Evolutionary conservation across 2,888 invertebrate species (phyloP).

Genomic region (Plagiodera versicolora): DNA sequence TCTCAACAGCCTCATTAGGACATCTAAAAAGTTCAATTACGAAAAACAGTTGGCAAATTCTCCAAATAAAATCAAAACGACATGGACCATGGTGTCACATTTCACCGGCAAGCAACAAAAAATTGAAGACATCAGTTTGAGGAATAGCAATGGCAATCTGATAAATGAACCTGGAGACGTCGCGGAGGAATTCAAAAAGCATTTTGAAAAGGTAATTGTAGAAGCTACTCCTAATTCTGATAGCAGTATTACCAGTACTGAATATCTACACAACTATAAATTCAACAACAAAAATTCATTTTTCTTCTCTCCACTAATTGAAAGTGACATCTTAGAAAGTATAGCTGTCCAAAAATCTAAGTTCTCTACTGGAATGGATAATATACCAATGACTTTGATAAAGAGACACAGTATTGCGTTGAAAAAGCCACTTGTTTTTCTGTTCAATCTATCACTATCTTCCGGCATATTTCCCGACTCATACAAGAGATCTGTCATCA

Average conservation of each 20-base stretch:
- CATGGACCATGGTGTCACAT: not conserved
- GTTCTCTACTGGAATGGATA: not conserved
- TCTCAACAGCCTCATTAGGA: not conserved
- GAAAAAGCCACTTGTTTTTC: not conserved
- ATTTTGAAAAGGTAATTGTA: not conserved
- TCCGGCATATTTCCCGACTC: not conserved
- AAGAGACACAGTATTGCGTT: not conserved
- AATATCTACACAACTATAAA: not conserved
- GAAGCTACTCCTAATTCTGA: not conserved
- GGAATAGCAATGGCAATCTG: not conserved
- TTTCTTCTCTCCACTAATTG: not conserved
- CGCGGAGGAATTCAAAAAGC: not conserved
- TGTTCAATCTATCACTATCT: not conserved
- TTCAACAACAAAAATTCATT: not conserved
- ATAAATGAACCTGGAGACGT: not conserved
- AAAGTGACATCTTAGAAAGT: not conserved
- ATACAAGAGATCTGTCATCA: not conserved
- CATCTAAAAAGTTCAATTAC: not conserved
- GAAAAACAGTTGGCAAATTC: not conserved
- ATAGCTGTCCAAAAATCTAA: not conserved
- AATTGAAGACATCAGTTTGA: slow-evolving; percentile 4
- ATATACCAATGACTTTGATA: not conserved
- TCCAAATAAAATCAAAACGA: not conserved
- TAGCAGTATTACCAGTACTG: not conserved
- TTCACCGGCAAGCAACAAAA: not conserved